Base-by-base conservation (phyloP, 1,140 invertebrate species). In the Drosophila biarmipes region DNA sequence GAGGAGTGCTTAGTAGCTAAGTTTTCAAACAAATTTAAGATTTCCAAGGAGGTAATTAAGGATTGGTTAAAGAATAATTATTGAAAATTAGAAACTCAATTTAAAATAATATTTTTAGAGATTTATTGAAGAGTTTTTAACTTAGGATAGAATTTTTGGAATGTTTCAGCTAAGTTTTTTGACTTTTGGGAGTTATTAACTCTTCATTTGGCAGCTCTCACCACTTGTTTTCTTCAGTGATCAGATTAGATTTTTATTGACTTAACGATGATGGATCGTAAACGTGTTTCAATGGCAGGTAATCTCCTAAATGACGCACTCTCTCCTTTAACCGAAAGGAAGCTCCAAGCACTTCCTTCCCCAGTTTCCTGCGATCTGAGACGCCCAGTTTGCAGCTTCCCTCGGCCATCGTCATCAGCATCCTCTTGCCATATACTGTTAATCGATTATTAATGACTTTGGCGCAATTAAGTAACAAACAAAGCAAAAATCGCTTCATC, bases 381-480 rank as follows among this genome's bases (percentile, higher is more conserved):
- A 15, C 29, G 21, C n/a, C 14, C 29, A 19, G 14, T 29, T 11
- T 49, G 7, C 31, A 31, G 0, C 48, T 14, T 11, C 58, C 57
- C 38, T 31, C 15, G 2, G 27, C 35, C 46, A 21, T 35, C 14
- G 45, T 35, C 29, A 34, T 21, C 46, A 40, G 68, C 58, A 58
- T 80, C 66, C 59, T 48, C 62, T 56, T 46, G 62, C 21, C 67
- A 49, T 66, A 61, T 52, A 66, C 74, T 54, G 71, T 68, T 90
- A 90, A 90, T 90, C 86, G 86, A 85, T 90, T 90, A 90, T 86
- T 82, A 86, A 90, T 82, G 86, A 80, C 86, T 90, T 77, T 90
- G 81, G 67, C 64, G 77, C 78, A 85, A 90, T 90, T 84, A 90
- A 72, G 84, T 76, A 84, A 87, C 73, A 81, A 86, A 74, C 68